These are phyloP conservation scores for Acholoe squamosa DNA, from an alignment of 2,888 invertebrate species.

Conservation along the genomic window DNA sequence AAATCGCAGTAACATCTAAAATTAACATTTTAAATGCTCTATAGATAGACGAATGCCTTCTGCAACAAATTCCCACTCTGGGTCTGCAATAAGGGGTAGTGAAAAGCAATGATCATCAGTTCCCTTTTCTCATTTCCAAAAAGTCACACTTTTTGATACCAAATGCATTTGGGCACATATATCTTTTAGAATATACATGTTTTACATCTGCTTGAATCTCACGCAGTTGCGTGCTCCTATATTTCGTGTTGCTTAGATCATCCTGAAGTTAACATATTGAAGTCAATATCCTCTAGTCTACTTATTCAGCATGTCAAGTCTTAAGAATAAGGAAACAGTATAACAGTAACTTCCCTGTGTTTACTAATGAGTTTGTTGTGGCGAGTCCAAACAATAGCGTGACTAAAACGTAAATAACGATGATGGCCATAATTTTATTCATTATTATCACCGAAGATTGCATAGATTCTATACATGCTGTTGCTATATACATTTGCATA, in stretches of 20 bases:
- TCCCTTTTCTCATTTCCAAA: background rate
- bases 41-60: no score
- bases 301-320: background rate
- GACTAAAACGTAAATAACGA: background rate
- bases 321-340: conserved; percentile 18
- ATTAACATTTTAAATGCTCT: no score
- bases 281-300: background rate
- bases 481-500: no score
- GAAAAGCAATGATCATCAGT: background rate
- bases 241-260: background rate
- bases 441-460: no score
- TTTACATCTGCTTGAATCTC: background rate
- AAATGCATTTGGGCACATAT: background rate
- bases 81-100: background rate
- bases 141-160: background rate
- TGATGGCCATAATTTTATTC: background rate
- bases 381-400: background rate
- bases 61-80: background rate
- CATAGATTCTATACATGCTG: no score
- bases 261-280: background rate
- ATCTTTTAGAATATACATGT: background rate
- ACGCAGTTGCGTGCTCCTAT: background rate
- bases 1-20: no score
- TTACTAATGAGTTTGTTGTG: background rate
- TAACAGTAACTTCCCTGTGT: background rate